phyloP scores from a whole-genome alignment of 2,113 vertebrate genomes.

The Lamprotornis superbus region DNA sequence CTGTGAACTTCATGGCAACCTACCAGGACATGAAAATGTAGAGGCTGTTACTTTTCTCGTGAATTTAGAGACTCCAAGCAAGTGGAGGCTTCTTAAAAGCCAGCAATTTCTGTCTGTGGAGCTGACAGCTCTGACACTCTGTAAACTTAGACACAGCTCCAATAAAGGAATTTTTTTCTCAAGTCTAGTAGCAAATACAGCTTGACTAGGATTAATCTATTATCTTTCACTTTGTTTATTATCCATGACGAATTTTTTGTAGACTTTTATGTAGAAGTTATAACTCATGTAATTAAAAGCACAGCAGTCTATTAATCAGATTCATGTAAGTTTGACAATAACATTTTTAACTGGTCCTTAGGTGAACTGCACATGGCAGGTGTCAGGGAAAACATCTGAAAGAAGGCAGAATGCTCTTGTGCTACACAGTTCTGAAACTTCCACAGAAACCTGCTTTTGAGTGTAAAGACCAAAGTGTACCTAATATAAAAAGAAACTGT shows the following conservation, averaged over 20 bases:
- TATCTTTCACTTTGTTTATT: neutral
- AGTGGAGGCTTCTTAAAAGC: neutral
- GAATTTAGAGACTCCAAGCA: neutral
- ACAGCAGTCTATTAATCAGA: neutral
- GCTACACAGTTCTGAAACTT: neutral
- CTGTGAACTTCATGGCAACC: neutral
- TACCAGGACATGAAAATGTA: neutral
- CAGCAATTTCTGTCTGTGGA: neutral
- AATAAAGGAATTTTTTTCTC: neutral
- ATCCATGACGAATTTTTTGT: neutral
- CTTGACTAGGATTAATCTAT: neutral
- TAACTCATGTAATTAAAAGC: neutral
- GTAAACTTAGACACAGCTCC: neutral
- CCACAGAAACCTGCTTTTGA: neutral
- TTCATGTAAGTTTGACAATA: neutral
- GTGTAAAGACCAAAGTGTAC: no score
- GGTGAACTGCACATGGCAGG: neutral
- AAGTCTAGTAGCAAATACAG: neutral
- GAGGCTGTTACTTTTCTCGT: neutral
- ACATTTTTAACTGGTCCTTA: neutral
- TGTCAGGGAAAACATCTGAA: neutral
- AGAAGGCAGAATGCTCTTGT: neutral
- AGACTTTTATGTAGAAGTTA: neutral
- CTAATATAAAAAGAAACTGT: neutral
- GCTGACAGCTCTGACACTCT: neutral